Evolutionary conservation across 2,113 vertebrate genomes (phyloP).

Genomic region (Chlamydotis undulata): DNA sequence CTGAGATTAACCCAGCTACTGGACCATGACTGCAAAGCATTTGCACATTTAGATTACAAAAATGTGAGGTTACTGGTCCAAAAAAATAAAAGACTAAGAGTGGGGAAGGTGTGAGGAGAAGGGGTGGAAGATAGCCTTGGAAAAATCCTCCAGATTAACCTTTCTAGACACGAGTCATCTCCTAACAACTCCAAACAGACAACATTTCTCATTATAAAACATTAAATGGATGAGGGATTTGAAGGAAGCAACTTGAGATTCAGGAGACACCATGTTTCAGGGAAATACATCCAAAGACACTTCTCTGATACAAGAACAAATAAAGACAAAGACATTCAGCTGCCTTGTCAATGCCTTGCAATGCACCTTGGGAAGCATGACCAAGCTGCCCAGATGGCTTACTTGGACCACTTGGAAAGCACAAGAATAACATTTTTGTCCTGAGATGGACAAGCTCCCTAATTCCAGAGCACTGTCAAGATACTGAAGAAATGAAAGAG

Average conservation of each 20-base stretch:
- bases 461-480: background rate
- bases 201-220: background rate
- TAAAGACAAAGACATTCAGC: background rate
- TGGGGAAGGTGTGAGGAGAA: background rate
- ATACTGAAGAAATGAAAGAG: background rate
- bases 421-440: background rate
- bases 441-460: background rate
- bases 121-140: background rate
- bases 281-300: background rate
- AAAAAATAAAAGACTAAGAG: background rate
- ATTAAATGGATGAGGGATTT: background rate
- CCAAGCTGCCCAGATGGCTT: background rate
- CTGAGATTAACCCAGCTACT: constrained; percentile 53
- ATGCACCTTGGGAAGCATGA: background rate
- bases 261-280: background rate
- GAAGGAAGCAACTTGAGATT: background rate
- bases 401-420: background rate
- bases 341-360: background rate
- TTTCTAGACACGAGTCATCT: background rate
- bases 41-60: constrained; percentile 55
- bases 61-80: background rate
- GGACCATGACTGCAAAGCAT: constrained; percentile 32
- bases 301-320: background rate
- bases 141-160: background rate
- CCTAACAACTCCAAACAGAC: background rate